Conservation (phyloP, 1,140 invertebrate genomes). For the Cyclina sinensis region DNA sequence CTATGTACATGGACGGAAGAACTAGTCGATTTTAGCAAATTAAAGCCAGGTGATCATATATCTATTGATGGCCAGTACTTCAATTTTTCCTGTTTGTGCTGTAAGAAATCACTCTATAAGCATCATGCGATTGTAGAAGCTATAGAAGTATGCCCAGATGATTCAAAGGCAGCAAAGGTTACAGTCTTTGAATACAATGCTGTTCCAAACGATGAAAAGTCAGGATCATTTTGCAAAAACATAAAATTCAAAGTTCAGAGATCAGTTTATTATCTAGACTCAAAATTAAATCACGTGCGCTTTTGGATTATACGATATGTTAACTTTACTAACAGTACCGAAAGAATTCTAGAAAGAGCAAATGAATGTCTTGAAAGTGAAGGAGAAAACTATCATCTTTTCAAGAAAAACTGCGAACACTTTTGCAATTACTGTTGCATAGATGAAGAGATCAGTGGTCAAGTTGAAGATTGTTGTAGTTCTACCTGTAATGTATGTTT, state of each 20-base stretch:
- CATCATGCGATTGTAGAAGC: background rate
- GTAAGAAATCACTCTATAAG: background rate
- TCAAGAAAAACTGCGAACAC: background rate
- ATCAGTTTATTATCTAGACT: background rate
- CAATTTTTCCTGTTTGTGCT: background rate
- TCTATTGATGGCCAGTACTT: background rate
- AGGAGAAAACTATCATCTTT: background rate
- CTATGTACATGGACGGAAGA: background rate
- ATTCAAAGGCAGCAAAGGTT: background rate
- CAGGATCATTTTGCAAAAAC: too few species aligned
- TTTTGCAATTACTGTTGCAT: background rate
- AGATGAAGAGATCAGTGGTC: background rate
- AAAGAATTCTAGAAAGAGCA: background rate
- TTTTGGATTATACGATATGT: background rate
- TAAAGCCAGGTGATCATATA: background rate
- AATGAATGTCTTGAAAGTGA: background rate
- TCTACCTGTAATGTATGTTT: too few species aligned
- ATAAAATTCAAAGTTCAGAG: too few species aligned
- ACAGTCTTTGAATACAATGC: background rate
- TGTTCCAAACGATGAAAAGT: background rate
- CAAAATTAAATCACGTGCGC: background rate
- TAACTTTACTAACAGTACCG: background rate
- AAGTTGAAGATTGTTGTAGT: background rate
- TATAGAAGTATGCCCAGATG: background rate
- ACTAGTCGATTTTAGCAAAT: background rate